Evolutionary conservation across 2,113 vertebrate genomes (phyloP).

Genomic region (Ictidomys tridecemlineatus): DNA sequence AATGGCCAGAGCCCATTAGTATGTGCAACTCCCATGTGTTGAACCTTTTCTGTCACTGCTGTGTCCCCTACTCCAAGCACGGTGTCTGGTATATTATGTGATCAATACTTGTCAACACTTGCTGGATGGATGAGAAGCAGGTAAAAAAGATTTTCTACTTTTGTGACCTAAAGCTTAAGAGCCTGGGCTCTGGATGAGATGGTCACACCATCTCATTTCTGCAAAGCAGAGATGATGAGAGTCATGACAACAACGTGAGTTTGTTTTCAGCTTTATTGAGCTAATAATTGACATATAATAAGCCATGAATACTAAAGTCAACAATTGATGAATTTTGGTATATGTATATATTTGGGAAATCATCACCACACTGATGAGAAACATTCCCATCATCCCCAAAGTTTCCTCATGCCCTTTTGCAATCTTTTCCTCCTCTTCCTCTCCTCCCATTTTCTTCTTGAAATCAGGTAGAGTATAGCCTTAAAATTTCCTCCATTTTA

Average conservation of each 20-base stretch:
- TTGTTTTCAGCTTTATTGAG: background rate
- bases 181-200: background rate
- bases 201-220: background rate
- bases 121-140: background rate
- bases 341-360: background rate
- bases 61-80: background rate
- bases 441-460: background rate
- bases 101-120: background rate
- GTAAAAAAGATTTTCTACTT: background rate
- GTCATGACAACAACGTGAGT: background rate
- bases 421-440: background rate
- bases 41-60: background rate
- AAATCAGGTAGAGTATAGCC: background rate
- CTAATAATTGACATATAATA: background rate
- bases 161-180: background rate
- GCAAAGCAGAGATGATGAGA: background rate
- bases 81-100: background rate
- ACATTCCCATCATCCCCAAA: background rate
- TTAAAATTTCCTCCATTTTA: conserved; percentile 37
- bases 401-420: background rate
- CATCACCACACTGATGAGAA: background rate
- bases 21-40: background rate
- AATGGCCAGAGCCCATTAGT: background rate
- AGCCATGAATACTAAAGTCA: background rate
- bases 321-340: background rate